These are phyloP conservation scores for Marronus borbonicus DNA, from an alignment of 2,888 invertebrate genomes.

Conservation along the genomic window DNA sequence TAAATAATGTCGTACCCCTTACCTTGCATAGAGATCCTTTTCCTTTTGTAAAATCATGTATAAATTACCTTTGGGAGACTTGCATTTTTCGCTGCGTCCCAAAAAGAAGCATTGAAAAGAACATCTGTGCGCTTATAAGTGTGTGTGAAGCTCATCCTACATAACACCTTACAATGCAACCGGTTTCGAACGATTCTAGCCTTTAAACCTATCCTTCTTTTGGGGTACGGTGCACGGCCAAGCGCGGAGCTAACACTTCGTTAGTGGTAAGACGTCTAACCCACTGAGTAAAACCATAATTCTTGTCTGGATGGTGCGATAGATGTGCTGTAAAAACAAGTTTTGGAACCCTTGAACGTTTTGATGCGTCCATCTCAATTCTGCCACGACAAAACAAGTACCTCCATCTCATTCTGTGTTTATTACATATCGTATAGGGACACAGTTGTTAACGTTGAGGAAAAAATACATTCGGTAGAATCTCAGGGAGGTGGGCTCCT, in stretches of 20 bases:
- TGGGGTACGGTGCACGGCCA: conserved; percentile 8
- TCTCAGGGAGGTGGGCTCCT: neutral
- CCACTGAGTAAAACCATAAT: conserved; percentile 59
- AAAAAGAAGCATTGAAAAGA: conserved; percentile 54
- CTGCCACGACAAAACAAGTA: neutral
- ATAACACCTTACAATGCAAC: conserved; percentile 59
- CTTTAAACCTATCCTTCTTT: conserved; percentile 9
- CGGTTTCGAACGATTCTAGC: conserved; percentile 52
- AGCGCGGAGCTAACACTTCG: conserved; percentile 55
- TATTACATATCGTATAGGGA: neutral
- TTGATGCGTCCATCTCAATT: neutral
- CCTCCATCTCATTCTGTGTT: neutral
- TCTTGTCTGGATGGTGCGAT: conserved; percentile 49
- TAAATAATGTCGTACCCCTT: conserved; percentile 59
- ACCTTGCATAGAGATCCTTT: conserved; percentile 45
- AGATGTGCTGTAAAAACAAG: conserved; percentile 16
- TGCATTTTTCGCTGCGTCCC: conserved; percentile 54
- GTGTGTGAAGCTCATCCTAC: conserved; percentile 54
- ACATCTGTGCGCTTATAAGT: conserved; percentile 51
- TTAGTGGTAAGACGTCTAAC: conserved; percentile 56
- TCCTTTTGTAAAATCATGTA: conserved; percentile 55
- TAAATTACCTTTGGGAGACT: conserved; percentile 56
- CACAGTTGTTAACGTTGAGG: conserved; percentile 9
- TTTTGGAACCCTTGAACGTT: neutral
- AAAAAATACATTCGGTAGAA: neutral